These are phyloP conservation scores for Pasiphila rectangulata DNA, from an alignment of 2,888 invertebrate species.

Conservation along the genomic window DNA sequence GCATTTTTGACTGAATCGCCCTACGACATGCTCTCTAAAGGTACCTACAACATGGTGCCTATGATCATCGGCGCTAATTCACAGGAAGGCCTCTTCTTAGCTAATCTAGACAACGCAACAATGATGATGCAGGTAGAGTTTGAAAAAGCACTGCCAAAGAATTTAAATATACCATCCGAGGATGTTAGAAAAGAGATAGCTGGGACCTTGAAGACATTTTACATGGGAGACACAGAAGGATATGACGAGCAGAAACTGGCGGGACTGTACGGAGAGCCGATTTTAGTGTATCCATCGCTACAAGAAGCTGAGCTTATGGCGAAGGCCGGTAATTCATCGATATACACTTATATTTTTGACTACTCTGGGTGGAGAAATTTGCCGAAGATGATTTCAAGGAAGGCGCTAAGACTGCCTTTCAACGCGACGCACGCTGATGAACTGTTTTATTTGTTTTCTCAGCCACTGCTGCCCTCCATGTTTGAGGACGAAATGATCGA, in stretches of 20 bases:
- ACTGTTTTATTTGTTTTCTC: constrained; percentile 64
- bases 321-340: constrained; percentile 44
- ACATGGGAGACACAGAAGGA: constrained; percentile 50
- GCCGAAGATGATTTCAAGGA: constrained; percentile 38
- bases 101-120: constrained; percentile 52
- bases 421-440: constrained; percentile 70
- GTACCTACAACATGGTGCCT: constrained; percentile 61
- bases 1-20: constrained; percentile 60
- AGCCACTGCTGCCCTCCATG: constrained; percentile 38
- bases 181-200: constrained; percentile 41
- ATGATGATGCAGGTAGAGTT: constrained; percentile 46
- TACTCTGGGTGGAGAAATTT: constrained; percentile 56
- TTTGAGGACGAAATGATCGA: constrained; percentile 58
- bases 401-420: constrained; percentile 33
- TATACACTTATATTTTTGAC: constrained; percentile 57
- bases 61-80: constrained; percentile 56
- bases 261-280: constrained; percentile 50
- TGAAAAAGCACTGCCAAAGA: constrained; percentile 56
- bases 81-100: constrained; percentile 58
- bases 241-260: constrained; percentile 51
- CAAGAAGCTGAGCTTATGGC: constrained; percentile 54
- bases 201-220: constrained; percentile 52
- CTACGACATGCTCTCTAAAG: constrained; percentile 46
- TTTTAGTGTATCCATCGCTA: constrained; percentile 46
- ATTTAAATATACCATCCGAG: constrained; percentile 48